Base-by-base conservation (phyloP, 2,113 vertebrate genomes). In the Anguilla japonica region DNA sequence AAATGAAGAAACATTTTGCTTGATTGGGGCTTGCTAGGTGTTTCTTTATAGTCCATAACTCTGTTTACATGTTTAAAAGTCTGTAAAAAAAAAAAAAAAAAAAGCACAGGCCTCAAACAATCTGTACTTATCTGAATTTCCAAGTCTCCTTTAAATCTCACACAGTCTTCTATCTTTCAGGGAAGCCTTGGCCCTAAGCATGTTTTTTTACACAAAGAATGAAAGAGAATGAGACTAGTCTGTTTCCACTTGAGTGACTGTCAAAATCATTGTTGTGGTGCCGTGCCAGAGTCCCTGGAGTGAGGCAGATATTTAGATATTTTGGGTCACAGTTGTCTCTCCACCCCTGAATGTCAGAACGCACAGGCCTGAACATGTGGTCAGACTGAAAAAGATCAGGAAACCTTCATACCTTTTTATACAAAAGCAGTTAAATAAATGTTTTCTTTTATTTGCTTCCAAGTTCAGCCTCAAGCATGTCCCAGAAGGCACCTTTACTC, bases 351-450 rank as follows among this genome's bases (percentile, higher is more conserved):
- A 9, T 14, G 40, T 14, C 34, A 39, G 22, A 41, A 75, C 34
- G 87, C 6, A 26, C 50, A 79, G 16, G 43, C 16, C 50, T 15
- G 56, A 79, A n/a, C 53, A 57, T 86, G 81, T 84, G 79, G 53
- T 82, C 8, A 4, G 22, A 26, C 71, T 85, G 40, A 34, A 41
- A 50, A 43, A 11, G 3, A 34, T 41, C 18, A 3, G 57, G 14
- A 63, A 81, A 60, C 40, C 46, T 15, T 9, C n/a, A 11, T 41
- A 4, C 50, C 41, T 78, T 78, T 39, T 18, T 26, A 50, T 46
- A 46, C 43, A 81, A 53, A 63, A 20, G 3, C 26, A 40, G 80
- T 80, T 67, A 46, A 85, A 89, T 87, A 78, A 50, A 85, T 75
- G 26, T 80, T 60, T 56, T 22, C 14, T 14, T 86, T 86, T 83